These are phyloP conservation scores for Notothenia rossii DNA, from an alignment of 2,113 vertebrate genomes.

Conservation along the genomic window DNA sequence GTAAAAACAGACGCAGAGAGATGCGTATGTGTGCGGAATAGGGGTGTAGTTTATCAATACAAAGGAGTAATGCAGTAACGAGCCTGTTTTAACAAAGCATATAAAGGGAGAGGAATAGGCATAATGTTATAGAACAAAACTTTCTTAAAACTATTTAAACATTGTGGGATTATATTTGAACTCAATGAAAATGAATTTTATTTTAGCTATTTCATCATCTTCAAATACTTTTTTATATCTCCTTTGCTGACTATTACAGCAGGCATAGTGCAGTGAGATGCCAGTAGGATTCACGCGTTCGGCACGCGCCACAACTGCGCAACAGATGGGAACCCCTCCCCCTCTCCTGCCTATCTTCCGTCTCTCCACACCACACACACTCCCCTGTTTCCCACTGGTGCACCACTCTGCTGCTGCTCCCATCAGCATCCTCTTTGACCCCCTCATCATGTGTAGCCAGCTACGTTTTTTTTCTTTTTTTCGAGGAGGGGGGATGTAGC, in stretches of 20 bases:
- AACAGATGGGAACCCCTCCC: slow-evolving; percentile 71
- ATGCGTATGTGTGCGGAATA: background rate
- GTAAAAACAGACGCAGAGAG: background rate
- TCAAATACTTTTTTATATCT: background rate
- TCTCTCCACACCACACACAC: slow-evolving; percentile 7
- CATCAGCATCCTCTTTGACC: slow-evolving; percentile 44
- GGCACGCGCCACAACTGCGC: slow-evolving; percentile 83
- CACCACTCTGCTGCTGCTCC: slow-evolving; percentile 15
- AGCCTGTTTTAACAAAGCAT: background rate
- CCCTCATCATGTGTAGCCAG: slow-evolving; percentile 47
- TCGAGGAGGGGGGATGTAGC: background rate
- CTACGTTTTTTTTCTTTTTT: slow-evolving; percentile 26
- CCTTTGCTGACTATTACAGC: background rate
- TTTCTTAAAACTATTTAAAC: no score
- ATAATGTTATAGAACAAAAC: background rate
- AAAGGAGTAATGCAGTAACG: background rate
- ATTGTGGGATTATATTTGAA: background rate
- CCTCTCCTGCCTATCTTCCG: background rate
- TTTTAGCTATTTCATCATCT: background rate
- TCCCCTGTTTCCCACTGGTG: background rate
- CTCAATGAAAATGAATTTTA: background rate
- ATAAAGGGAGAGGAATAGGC: background rate
- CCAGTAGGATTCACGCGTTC: slow-evolving; percentile 76
- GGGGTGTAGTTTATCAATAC: background rate
- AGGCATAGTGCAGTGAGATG: background rate